These are phyloP conservation scores for Pachyramphus minor DNA, from an alignment of 2,113 vertebrate genomes.

Conservation along the genomic window DNA sequence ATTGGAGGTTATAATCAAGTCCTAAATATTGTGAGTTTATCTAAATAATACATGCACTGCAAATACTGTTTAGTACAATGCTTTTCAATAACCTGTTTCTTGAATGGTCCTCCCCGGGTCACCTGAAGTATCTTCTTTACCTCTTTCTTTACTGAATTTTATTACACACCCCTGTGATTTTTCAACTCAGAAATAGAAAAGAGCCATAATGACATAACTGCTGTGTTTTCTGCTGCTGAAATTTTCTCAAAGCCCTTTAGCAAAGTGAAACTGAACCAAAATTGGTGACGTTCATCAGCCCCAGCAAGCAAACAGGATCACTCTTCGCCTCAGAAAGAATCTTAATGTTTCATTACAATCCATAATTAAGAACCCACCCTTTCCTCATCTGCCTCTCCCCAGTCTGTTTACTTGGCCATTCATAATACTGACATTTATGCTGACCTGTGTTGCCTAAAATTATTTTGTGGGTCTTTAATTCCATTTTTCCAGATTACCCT, in stretches of 20 bases:
- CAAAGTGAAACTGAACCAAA: not conserved
- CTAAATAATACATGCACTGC: not conserved
- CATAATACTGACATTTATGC: not conserved
- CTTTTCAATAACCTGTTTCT: not conserved
- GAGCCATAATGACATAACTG: not conserved
- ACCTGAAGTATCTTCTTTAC: not conserved
- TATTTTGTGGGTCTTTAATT: not conserved
- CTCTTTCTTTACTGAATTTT: slow-evolving; percentile 2
- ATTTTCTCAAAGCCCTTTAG: slow-evolving; percentile 21
- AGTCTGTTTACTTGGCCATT: not conserved
- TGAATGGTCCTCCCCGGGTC: not conserved
- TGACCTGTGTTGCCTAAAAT: not conserved
- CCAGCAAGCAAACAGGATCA: not conserved
- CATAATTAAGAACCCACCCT: not conserved
- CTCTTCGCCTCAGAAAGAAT: not conserved
- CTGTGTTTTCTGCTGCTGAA: not conserved
- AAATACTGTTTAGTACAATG: not conserved
- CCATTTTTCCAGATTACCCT: not conserved
- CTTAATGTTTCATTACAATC: not conserved
- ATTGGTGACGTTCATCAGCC: slow-evolving; percentile 29
- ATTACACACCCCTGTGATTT: not conserved
- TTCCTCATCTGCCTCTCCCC: not conserved
- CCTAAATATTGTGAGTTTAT: not conserved
- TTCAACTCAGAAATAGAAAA: not conserved
- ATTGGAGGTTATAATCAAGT: not conserved